Evolutionary conservation across 2,888 invertebrate species (phyloP).

Genomic region (Hypercompe scribonia): DNA sequence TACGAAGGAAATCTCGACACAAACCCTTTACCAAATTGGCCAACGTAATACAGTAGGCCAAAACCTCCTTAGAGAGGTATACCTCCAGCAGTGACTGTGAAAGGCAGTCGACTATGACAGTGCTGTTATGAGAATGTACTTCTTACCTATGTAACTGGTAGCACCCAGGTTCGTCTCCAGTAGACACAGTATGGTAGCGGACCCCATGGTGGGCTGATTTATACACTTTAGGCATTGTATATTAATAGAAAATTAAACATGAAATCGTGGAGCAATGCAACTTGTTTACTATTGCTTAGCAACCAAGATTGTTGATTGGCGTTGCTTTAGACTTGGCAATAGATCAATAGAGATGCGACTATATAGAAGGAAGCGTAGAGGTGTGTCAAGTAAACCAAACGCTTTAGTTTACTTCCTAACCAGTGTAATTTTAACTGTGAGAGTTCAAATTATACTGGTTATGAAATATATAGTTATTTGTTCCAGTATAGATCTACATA

Average conservation of each 20-base stretch:
- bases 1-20: no score
- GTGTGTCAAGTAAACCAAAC: no score
- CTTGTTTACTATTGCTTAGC: constrained; percentile 46
- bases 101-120: no score
- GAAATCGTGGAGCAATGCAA: constrained; percentile 15
- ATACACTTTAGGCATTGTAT: constrained; percentile 72
- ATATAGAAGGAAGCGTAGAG: neutral
- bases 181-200: constrained; percentile 67
- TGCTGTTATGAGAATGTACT: neutral
- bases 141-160: constrained; percentile 79
- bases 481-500: no score
- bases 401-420: no score
- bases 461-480: no score
- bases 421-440: no score
- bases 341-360: neutral
- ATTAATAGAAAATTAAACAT: constrained; percentile 30
- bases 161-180: constrained; percentile 74
- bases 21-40: no score
- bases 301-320: constrained; percentile 30
- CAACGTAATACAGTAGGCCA: no score
- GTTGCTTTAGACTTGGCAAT: neutral
- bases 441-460: no score
- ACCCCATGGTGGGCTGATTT: constrained; percentile 70
- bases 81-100: no score
- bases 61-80: no score